Conservation (phyloP, 2,888 invertebrate species). For the Chalcosyrphus nemorum region DNA sequence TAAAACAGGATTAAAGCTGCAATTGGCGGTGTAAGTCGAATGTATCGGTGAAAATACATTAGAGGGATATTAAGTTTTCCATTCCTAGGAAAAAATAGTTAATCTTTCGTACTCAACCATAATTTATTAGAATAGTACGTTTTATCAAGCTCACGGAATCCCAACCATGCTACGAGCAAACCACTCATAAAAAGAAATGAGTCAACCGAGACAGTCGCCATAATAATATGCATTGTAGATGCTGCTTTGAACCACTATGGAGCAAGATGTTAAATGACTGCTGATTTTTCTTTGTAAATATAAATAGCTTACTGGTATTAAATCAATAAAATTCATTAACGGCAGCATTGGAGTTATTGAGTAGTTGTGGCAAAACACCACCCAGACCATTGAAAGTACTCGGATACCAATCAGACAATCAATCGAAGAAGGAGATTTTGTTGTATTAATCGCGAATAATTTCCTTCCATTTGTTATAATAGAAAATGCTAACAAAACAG, state of each 20-base stretch:
- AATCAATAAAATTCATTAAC: conserved; percentile 9
- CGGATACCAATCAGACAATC: conserved; percentile 51
- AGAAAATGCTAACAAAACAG: conserved; percentile 48
- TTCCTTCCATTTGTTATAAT: conserved; percentile 28
- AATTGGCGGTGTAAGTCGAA: conserved; percentile 84
- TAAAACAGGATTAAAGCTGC: conserved; percentile 83
- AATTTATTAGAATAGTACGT: conserved; percentile 72
- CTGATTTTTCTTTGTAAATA: neutral
- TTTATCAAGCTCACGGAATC: conserved; percentile 80
- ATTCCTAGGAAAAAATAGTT: conserved; percentile 72
- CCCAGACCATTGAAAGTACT: conserved; percentile 60
- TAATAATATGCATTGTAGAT: conserved; percentile 79
- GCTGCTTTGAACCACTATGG: conserved; percentile 78
- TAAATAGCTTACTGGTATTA: conserved; percentile 11
- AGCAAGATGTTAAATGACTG: neutral
- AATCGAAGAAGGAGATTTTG: conserved; percentile 27
- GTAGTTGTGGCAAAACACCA: conserved; percentile 36
- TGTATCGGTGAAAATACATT: conserved; percentile 81
- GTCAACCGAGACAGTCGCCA: conserved; percentile 84
- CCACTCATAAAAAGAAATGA: conserved; percentile 86
- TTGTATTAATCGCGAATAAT: conserved; percentile 31
- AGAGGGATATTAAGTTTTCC: conserved; percentile 79
- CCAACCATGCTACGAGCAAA: conserved; percentile 83
- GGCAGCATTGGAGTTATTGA: conserved; percentile 7
- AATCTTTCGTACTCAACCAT: neutral